Evolutionary conservation across 2,888 invertebrate genomes (phyloP), one percentile per base, ranked within the genome.

Genomic region (Yponomeuta evonymella): DNA sequence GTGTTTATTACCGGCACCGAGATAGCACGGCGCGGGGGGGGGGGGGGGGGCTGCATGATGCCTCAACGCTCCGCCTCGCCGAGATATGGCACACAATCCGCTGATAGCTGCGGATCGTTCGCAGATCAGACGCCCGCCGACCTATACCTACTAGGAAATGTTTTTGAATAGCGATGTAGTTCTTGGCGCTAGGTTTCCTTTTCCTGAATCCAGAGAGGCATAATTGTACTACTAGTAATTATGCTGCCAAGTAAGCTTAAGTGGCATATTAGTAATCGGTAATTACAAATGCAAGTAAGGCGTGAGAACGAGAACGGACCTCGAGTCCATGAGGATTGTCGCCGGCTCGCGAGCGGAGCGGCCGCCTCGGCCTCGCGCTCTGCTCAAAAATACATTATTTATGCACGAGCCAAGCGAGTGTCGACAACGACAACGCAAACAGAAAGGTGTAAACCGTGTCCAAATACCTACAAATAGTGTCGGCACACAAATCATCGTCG

Each of bases 361-460:
- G 23, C 23, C 23, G 23, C 23, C 23, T 23, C 23, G 23, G 23
- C 23, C 23, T 23, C 23, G 23, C 1, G 51, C 51, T 58, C 12
- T 5, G 5, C 15, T 58, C 15, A 58, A 58, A 58, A 58, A 58
- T 58, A 58, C 51, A 58, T 58, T 12, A 58, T 58, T 58, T 58
- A 58, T 58, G 51, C 51, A 58, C 51, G 51, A 58, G 51, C 51
- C 51, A 15, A 58, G 51, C 51, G 12, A 58, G 51, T 15, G 51
- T 58, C 51, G 51, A 65, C 65, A 65, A 65, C 51, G 51, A 65
- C 65, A 65, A 65, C 23, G 5, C 29, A 67, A 33, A 67, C 48
- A 43, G 36, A 36, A 67, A 67, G 67, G 67, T 67, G 67, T 67
- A 67, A 67, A 67, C 36, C 51, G 33, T 67, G 36, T 48, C 48